These are phyloP conservation scores for Hyppa rectilinea DNA, from an alignment of 2,888 invertebrate genomes.

Conservation along the genomic window DNA sequence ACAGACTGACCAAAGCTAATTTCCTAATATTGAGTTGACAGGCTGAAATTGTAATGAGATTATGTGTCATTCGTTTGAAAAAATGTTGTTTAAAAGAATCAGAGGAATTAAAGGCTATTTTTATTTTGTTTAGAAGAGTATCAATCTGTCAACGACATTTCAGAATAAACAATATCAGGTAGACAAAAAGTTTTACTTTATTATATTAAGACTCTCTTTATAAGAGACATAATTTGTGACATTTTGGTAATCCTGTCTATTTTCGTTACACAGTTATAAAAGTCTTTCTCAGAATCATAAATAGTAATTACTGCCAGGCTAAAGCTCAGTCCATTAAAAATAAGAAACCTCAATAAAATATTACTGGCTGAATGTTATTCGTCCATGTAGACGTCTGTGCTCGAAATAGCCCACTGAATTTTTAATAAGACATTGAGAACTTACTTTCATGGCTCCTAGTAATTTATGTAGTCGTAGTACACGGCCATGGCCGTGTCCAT, in stretches of 20 bases:
- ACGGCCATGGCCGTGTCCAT: slow-evolving; percentile 63
- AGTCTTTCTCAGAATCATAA: background rate
- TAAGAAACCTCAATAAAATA: slow-evolving; percentile 16
- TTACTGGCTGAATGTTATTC: slow-evolving; percentile 43
- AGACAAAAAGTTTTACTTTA: too few species aligned
- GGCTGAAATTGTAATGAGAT: too few species aligned
- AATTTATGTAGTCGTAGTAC: slow-evolving; percentile 37
- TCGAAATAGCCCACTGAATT: slow-evolving; percentile 56
- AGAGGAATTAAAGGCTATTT: too few species aligned
- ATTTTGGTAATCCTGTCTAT: background rate
- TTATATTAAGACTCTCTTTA: too few species aligned
- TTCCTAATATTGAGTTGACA: too few species aligned
- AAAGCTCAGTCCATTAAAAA: slow-evolving; percentile 1
- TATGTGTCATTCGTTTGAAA: too few species aligned
- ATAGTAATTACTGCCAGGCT: background rate
- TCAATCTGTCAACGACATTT: too few species aligned
- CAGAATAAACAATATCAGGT: too few species aligned
- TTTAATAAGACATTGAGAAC: slow-evolving; percentile 62
- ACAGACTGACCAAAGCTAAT: too few species aligned
- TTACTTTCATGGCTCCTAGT: slow-evolving; percentile 63
- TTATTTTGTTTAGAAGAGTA: too few species aligned
- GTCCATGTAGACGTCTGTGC: slow-evolving; percentile 34
- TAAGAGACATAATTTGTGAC: too few species aligned
- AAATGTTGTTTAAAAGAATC: too few species aligned
- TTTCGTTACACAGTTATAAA: background rate